Evolutionary conservation across 2,113 vertebrate species (phyloP), one percentile per base, ranked within the genome.

Genomic region (Clarias macrocephalus): DNA sequence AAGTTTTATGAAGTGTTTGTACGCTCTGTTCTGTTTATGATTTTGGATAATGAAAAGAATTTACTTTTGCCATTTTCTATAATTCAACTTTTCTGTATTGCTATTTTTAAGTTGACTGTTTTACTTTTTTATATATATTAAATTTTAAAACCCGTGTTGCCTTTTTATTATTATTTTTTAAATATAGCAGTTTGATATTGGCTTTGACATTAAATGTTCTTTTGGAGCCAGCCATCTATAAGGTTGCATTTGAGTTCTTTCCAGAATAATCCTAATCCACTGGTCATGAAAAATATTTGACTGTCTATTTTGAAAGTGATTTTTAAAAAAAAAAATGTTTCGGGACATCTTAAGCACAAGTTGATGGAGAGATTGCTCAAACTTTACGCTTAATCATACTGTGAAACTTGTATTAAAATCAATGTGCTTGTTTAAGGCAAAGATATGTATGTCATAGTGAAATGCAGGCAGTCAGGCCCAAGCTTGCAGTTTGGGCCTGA

Each of bases 1-100:
- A 84, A 56, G 21, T 80, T 86, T 86, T 33, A 81, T 59, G 33
- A 57, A 59, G 33, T 59, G 30, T 66, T 56, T 48, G 21, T 52
- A 42, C 10, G 52, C 21, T 79, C 48, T 19, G 56, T 85, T 60
- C 63, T 54, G 23, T 79, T 62, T 13, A 18, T 59, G 54, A 33
- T 10, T 54, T 70, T 54, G 21, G n/a, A 33, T 23, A 28, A 66
- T 65, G 25, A 65, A 65, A 12, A 63, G 3, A 12, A 0, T 82
- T 37, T 23, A 23, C 23, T 21, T 70, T 16, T 83, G 52, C 42
- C 25, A 16, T 76, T 48, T 48, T 48, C 48, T 48, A 23, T 54
- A 15, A 42, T 30, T 54, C 5, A 30, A 13, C 7, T 3, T 13
- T 70, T 37, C 33, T 85, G 52, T 80, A 13, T 70, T 66, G 72